Base-by-base conservation (phyloP, 2,797 vertebrate genomes). In the Melanotaenia pygmaea region DNA sequence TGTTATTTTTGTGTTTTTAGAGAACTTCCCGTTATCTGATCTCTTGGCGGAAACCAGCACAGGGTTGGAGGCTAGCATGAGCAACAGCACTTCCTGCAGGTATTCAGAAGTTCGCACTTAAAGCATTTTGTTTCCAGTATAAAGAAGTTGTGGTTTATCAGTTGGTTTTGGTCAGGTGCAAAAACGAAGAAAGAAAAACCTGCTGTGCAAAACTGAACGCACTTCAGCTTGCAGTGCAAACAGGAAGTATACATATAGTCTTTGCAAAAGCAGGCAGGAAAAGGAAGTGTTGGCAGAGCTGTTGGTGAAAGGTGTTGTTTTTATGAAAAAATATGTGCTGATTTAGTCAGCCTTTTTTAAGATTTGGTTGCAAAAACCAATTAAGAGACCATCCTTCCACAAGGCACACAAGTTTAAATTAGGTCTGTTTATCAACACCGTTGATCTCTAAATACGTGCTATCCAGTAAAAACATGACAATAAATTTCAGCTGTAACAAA, bases 1-100 rank as follows among this genome's bases (percentile, higher is more conserved):
- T 26, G 30, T 62, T 75, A 38, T 80, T 77, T 80, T 56, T 75
- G 11, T 82, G 40, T 79, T 71, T 86, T 40, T 70, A 99, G 97
- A 99, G 89, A 97, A 97, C 89, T 98, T 99, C 86, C 97, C 97
- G 1, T 94, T 98, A 26, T 92, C 96, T 78, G 97, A 99, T 85
- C 94, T 99, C 62, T 86, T 97, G 89, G 93, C 96, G 72, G 97
- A 98, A 91, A 97, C 97, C 67, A 97, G 95, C 86, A 99, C 97
- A 28, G 97, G 97, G 74, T 94, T 99, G 88, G 97, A 99, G 90
- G 95, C 95, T 0, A 96, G 96, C 77, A 91, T 96, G 79, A 98
- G 97, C 70, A 99, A 96, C 91, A 98, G 95, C 90, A 95, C 96
- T 88, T 97, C 97, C 74, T 92, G 96, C 89, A 97, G 97, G 97